A percentile compares a stretch with the other conserved stretches of the same genome.
Conservation (phyloP, 2,888 invertebrate species). For the Tetanocera ferruginea region DNA sequence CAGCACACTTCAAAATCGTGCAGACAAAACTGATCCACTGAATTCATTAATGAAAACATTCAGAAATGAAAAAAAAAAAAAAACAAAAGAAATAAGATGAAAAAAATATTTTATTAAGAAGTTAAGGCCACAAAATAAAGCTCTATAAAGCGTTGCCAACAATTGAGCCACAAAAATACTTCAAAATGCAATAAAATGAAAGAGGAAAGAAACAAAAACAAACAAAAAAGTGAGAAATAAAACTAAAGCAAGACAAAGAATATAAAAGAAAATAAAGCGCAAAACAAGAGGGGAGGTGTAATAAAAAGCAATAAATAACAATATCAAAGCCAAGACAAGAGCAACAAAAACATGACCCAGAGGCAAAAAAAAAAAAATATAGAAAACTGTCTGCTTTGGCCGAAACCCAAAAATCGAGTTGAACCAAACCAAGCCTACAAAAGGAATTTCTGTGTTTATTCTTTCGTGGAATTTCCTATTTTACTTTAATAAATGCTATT, state of each 20-base stretch:
- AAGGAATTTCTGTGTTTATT: constrained; percentile 24
- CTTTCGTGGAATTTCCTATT: constrained; percentile 33
- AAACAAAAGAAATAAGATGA: neutral
- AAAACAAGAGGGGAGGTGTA: neutral
- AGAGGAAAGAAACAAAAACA: neutral
- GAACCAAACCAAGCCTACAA: constrained; percentile 23
- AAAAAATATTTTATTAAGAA: neutral
- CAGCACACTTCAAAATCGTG: neutral
- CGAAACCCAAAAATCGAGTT: neutral
- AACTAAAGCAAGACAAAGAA: neutral
- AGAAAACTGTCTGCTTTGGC: constrained; percentile 3
- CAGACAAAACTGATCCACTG: neutral
- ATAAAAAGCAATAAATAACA: constrained; percentile 8
- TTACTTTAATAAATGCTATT: constrained; percentile 5
- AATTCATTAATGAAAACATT: constrained; percentile 18
- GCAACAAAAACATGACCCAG: neutral
- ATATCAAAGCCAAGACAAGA: neutral
- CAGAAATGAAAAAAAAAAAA: neutral
- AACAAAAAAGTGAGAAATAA: constrained; percentile 4
- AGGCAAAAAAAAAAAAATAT: neutral
- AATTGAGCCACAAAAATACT: constrained; percentile 37
- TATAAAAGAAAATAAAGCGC: neutral
- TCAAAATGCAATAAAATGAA: neutral
- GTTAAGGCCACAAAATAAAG: neutral
- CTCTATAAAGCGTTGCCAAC: constrained; percentile 19